Evolutionary conservation across 2,888 invertebrate species (phyloP), one percentile per base, ranked within the genome.

Genomic region (Rugalucina vietnamica): DNA sequence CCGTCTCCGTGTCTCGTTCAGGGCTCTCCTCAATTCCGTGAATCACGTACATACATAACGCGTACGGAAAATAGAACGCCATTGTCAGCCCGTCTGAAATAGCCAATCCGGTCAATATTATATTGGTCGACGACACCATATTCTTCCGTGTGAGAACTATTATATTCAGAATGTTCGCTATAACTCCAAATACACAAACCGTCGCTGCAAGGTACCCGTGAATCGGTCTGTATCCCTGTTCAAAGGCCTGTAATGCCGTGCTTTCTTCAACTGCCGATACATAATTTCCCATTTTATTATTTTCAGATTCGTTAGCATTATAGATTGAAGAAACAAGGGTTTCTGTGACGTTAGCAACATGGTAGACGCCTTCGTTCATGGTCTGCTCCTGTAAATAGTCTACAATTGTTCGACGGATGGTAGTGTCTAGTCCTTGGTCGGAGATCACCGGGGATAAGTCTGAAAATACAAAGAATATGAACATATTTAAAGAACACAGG

Each of bases 71-170:
- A 95, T 99, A 99, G 91, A 98, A 98, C 34, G 93, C 93, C 91
- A 99, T 98, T 12, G 98, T 98, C 32, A 98, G 96, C 39, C 98
- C 96, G 94, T 99, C 99, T 14, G 98, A 98, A 18, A 98, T 97
- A 0, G 99, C 99, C 36, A 98, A 90, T 21, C 95, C 95, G 0
- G 98, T 98, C 49, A 99, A 96, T 83, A 99, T 98, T 72, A 97
- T 97, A 95, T 99, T 99, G 39, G 98, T 98, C 0, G 98, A 97
- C 80, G 98, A 98, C 24, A 94, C 91, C 98, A 99, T 98, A 95
- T 98, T 98, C 39, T 97, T 97, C 21, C 98, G 96, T 0, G 98
- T 98, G 80, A 99, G 96, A 10, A 99, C 98, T 50, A 97, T 97
- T 83, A 99, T 97, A 95, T 98, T 99, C 90, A 98, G 96, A 27